Evolutionary conservation across 2,113 vertebrate species (phyloP).

Genomic region (Mesoclemmys tuberculata): DNA sequence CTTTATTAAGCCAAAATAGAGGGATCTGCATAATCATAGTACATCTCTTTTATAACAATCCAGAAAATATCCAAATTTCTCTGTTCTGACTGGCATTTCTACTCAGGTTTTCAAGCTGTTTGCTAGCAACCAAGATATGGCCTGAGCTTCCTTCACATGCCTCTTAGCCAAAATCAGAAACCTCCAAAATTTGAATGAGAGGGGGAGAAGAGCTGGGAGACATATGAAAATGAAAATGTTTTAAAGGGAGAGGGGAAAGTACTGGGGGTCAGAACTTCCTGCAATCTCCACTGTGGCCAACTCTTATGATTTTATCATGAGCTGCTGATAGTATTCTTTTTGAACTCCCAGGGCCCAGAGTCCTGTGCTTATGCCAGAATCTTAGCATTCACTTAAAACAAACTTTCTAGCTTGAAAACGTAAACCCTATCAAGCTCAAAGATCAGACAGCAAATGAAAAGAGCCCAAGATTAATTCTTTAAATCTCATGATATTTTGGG

Average conservation of each 20-base stretch:
- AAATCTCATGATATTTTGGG: not conserved
- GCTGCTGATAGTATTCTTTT: not conserved
- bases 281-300: not conserved
- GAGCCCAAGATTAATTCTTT: not conserved
- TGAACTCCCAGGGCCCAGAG: not conserved
- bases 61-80: not conserved
- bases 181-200: accelerated
- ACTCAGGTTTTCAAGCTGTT: not conserved
- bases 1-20: not conserved
- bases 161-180: not conserved
- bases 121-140: accelerated
- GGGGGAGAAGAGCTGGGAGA: not conserved
- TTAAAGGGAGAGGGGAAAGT: not conserved
- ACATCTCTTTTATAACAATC: not conserved
- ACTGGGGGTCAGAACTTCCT: not conserved
- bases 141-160: not conserved
- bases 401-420: not conserved
- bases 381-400: not conserved
- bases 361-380: not conserved
- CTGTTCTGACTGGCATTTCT: accelerated
- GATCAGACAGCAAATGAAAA: not conserved
- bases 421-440: not conserved
- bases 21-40: slow-evolving; percentile 18
- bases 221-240: not conserved
- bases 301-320: accelerated